Evolutionary conservation across 2,113 vertebrate species (phyloP).

Genomic region (Meleagris gallopavo): DNA sequence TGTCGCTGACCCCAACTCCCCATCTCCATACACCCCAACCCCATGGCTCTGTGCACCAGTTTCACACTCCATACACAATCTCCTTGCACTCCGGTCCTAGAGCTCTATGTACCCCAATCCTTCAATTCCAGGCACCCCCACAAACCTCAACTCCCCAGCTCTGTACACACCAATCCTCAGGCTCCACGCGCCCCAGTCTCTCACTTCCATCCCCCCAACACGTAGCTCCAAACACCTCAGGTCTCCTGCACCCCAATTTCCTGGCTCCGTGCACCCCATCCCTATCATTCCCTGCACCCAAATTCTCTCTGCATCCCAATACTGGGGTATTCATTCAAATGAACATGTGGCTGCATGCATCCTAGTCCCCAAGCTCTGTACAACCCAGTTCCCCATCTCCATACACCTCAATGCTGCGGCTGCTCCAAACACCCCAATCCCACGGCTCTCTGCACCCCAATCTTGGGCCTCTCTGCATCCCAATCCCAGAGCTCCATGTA

Average conservation of each 20-base stretch:
- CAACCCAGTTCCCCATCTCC: neutral
- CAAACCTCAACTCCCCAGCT: too few species aligned
- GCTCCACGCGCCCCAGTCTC: neutral
- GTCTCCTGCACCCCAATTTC: neutral
- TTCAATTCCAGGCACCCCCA: neutral
- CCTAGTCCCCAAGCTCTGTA: neutral
- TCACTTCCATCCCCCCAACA: neutral
- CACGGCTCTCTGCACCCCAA: too few species aligned
- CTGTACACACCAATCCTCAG: neutral
- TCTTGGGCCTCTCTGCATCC: accelerated
- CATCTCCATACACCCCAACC: too few species aligned
- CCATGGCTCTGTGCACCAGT: too few species aligned
- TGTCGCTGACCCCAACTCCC: neutral
- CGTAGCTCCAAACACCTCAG: too few species aligned
- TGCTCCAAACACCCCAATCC: neutral
- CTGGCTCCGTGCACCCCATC: neutral
- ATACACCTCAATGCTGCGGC: too few species aligned
- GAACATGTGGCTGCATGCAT: too few species aligned
- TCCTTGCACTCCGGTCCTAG: too few species aligned
- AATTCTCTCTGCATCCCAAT: neutral
- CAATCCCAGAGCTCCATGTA: too few species aligned
- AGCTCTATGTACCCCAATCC: neutral
- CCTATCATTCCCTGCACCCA: too few species aligned
- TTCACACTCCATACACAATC: too few species aligned
- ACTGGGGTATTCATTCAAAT: too few species aligned